Base-by-base conservation (phyloP, 2,113 vertebrate species). In the Spermophilus dauricus region DNA sequence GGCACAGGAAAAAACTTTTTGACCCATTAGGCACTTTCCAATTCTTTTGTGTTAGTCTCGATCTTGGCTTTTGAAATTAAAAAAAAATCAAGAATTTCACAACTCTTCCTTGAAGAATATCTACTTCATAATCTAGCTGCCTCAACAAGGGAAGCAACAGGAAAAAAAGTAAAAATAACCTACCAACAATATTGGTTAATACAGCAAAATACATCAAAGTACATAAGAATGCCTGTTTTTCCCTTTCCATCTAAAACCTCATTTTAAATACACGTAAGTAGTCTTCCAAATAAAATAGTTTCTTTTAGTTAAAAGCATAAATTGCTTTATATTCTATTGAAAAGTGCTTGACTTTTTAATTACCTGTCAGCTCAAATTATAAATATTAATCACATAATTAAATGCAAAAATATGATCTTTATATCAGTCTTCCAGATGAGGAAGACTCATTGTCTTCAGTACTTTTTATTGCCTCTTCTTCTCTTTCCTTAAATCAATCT, bases 331-430 rank as follows among this genome's bases (percentile, higher is more conserved):
- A 75, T 34, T 72, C 17, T 53, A 69, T 24, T 94, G 39, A 65
- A 80, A 96, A 94, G 34, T 70, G 48, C n/a, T 69, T 20, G 53
- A 56, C 77, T 90, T 86, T 67, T 48, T 95, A 77, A 92, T 77
- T 82, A 75, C 56, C 42, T 89, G 89, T 95, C 39, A 75, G 45
- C 58, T 65, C 26, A 89, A 89, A 76, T 37, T 89, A 26, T 17
- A 95, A 70, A n/a, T 72, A 69, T 48, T 28, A 92, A 65, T 73
- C 56, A 80, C 24, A 58, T 65, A 42, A 34, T 58, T 76, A 14
- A 9, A 34, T 45, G n/a, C 14, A 85, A n/a, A 13, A 65, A 61
- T n/a, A 70, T 69, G 61, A 51, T 34, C 39, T 16, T 76, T 65
- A 65, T 51, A 32, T 28, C 37, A 89, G 22, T 28, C 30, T 69